Evolutionary conservation across 1,140 invertebrate genomes (phyloP).

Genomic region (Drosophila teissieri): DNA sequence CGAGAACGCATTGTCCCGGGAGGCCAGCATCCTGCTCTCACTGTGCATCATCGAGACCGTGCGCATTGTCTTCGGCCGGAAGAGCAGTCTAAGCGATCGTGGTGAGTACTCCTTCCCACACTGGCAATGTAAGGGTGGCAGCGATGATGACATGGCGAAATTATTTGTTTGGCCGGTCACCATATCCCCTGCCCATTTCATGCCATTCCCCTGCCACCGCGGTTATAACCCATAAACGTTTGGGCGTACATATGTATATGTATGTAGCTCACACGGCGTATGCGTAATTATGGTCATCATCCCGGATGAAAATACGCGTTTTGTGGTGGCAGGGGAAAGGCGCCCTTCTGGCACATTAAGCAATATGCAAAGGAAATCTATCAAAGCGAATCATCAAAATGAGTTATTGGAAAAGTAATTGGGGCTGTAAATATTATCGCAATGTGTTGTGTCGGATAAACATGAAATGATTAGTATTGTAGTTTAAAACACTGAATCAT

Average conservation of each 20-base stretch:
- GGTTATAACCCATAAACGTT: constrained; percentile 48
- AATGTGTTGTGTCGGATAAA: too few species aligned
- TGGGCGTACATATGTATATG: constrained; percentile 17
- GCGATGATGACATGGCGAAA: constrained; percentile 67
- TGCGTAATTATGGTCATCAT: constrained; percentile 62
- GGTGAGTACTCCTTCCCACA: constrained; percentile 85
- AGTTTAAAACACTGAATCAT: too few species aligned
- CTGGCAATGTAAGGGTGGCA: neutral
- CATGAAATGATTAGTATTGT: too few species aligned
- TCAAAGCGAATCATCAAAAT: constrained; percentile 14
- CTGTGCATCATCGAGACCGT: constrained; percentile 91
- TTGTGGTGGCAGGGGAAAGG: constrained; percentile 6
- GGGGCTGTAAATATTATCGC: neutral
- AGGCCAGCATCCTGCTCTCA: constrained; percentile 91
- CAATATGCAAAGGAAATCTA: constrained; percentile 20
- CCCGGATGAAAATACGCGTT: constrained; percentile 17
- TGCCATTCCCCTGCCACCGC: constrained; percentile 6
- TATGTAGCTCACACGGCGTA: constrained; percentile 43
- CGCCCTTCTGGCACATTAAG: constrained; percentile 24
- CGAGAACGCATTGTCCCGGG: constrained; percentile 89
- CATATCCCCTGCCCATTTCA: neutral
- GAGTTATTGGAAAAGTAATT: neutral
- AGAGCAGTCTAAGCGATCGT: constrained; percentile 94
- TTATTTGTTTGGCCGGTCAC: constrained; percentile 45
- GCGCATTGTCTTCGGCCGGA: constrained; percentile 91